Evolutionary conservation across 2,888 invertebrate species (phyloP).

Genomic region (Zele albiditarsus): DNA sequence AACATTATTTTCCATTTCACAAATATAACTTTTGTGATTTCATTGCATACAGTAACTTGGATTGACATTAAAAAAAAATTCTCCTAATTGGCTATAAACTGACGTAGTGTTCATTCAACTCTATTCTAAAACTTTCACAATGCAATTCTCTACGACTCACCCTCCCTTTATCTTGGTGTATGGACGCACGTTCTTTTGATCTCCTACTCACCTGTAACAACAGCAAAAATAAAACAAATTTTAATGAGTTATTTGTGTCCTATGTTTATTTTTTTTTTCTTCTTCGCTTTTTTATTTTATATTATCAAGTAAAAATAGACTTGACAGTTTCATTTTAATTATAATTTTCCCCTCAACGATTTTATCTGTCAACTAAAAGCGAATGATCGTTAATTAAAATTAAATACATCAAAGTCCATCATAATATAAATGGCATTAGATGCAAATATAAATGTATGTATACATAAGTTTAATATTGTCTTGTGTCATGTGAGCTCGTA

Average conservation of each 20-base stretch:
- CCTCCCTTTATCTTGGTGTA: slow-evolving; percentile 60
- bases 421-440: not conserved
- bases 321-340: not conserved
- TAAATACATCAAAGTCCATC: not conserved
- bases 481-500: not conserved
- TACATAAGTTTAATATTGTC: not conserved
- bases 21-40: no score
- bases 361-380: not conserved
- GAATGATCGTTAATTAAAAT: not conserved
- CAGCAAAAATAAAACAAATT: slow-evolving; percentile 49
- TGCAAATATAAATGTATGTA: not conserved
- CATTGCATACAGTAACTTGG: no score
- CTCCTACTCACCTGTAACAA: slow-evolving; percentile 69
- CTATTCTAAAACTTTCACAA: slow-evolving; percentile 26
- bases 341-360: not conserved
- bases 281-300: not conserved
- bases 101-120: not conserved
- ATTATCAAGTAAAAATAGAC: not conserved
- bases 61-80: not conserved
- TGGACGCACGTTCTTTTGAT: slow-evolving; percentile 61
- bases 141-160: slow-evolving; percentile 59
- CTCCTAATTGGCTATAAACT: slow-evolving; percentile 12
- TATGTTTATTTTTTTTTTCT: not conserved
- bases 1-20: no score
- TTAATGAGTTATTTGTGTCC: slow-evolving; percentile 23